These are phyloP conservation scores for Archips xylosteana DNA, from an alignment of 2,888 invertebrate species.

Conservation along the genomic window DNA sequence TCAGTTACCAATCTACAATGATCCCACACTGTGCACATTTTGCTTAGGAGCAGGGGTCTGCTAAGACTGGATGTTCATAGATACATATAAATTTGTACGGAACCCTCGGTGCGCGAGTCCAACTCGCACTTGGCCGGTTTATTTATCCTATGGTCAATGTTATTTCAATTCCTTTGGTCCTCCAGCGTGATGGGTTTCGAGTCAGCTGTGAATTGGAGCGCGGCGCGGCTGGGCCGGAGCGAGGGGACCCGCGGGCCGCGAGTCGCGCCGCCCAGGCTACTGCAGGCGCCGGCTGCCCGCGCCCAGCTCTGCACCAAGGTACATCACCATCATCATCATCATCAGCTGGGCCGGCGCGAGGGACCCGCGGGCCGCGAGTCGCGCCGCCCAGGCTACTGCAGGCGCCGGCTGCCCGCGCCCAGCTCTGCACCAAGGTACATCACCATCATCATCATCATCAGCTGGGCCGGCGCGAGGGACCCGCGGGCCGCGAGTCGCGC, in stretches of 20 bases:
- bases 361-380: conserved; percentile 49
- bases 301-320: conserved; percentile 67
- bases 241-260: conserved; percentile 51
- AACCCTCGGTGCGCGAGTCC: no score
- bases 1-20: no score
- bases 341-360: conserved; percentile 67
- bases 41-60: no score
- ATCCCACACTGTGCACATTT: no score
- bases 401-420: conserved; percentile 51
- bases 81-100: no score
- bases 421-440: conserved; percentile 66
- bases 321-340: background rate
- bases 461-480: conserved; percentile 65
- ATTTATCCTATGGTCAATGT: no score
- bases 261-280: conserved; percentile 55
- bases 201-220: conserved; percentile 60
- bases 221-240: conserved; percentile 67
- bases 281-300: conserved; percentile 55
- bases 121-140: no score
- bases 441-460: no score
- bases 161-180: background rate
- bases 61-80: no score
- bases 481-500: conserved; percentile 49
- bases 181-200: conserved; percentile 68
- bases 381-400: conserved; percentile 59